phyloP scores from a whole-genome alignment of 2,797 vertebrate species.

The Steatocranus sp. region DNA sequence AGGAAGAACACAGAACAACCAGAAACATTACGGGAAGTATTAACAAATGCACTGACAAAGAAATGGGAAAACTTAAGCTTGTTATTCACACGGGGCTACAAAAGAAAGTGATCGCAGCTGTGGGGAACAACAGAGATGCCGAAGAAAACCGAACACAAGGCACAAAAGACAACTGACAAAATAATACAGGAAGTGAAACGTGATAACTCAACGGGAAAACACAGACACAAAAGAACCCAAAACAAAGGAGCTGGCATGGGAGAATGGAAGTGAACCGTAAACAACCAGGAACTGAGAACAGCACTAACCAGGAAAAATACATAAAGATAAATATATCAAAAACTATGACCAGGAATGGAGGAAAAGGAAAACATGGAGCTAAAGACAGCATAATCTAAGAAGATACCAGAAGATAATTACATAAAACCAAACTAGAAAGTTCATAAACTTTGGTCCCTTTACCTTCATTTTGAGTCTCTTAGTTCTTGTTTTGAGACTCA shows the following conservation, averaged over 20 bases:
- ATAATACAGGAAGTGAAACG: not conserved
- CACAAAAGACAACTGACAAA: not conserved
- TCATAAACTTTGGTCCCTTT: not conserved
- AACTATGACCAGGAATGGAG: not conserved
- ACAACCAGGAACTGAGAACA: not conserved
- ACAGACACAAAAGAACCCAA: not conserved
- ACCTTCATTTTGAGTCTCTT: not conserved
- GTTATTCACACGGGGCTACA: not conserved
- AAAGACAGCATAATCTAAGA: not conserved
- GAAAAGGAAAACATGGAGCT: not conserved
- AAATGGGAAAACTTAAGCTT: not conserved
- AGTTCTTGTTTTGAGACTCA: not conserved
- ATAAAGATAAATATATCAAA: not conserved
- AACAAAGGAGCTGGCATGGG: not conserved
- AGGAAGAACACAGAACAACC: not conserved
- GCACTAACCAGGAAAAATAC: not conserved
- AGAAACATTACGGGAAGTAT: rapidly evolving
- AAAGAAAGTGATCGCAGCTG: not conserved
- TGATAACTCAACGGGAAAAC: not conserved
- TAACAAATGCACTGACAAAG: not conserved
- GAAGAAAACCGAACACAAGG: not conserved
- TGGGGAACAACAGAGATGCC: rapidly evolving
- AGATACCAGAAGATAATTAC: not conserved
- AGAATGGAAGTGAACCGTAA: not conserved
- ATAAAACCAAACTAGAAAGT: not conserved